Evolutionary conservation across 2,113 vertebrate species (phyloP).

Genomic region (Chamaetylas fuelleborni): DNA sequence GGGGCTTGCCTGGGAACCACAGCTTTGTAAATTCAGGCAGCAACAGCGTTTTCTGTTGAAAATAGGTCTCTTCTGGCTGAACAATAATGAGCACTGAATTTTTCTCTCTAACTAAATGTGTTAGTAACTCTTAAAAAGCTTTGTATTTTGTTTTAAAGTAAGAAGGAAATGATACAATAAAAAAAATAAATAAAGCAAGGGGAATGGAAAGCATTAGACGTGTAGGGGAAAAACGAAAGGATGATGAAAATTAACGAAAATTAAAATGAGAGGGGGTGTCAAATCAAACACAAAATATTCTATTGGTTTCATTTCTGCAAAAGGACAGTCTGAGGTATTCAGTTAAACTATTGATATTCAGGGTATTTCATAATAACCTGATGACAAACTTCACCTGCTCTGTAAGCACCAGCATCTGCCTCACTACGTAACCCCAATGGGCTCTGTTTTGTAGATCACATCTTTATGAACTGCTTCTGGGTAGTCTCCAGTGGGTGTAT

Average conservation of each 20-base stretch:
- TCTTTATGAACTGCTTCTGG: not conserved
- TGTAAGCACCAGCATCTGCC: not conserved
- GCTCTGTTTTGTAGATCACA: not conserved
- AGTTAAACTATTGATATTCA: not conserved
- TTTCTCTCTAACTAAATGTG: not conserved
- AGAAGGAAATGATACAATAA: not conserved
- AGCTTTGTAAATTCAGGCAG: not conserved
- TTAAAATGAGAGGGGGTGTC: fast-evolving
- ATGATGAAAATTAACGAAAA: not conserved
- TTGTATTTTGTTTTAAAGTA: not conserved
- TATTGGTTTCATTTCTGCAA: not conserved
- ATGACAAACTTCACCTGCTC: not conserved
- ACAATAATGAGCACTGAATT: not conserved
- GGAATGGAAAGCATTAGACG: not conserved
- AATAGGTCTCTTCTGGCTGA: not conserved
- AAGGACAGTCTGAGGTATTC: not conserved
- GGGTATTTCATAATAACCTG: not conserved
- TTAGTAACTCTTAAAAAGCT: not conserved
- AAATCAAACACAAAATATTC: not conserved
- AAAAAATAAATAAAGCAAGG: not conserved
- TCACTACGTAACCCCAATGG: not conserved
- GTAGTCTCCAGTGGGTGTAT: not conserved
- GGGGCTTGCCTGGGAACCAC: not conserved
- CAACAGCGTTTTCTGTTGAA: not conserved
- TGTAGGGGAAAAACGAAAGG: not conserved